Conservation (phyloP, 2,797 vertebrate genomes). For the Danio tinwini region DNA sequence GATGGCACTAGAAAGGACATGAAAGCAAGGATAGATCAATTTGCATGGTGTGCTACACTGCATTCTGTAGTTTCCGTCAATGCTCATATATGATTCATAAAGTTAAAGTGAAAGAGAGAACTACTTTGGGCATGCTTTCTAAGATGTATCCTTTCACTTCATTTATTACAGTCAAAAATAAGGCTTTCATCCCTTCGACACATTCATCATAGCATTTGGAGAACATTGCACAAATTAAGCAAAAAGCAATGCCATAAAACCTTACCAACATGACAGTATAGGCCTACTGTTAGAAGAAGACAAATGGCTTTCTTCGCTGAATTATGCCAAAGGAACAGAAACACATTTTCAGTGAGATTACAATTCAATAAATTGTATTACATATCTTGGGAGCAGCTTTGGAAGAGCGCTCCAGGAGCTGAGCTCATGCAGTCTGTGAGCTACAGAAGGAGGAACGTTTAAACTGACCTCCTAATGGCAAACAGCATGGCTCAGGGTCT, state of each 20-base stretch:
- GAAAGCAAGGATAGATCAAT: neutral
- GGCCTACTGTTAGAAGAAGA: neutral
- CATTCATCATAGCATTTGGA: neutral
- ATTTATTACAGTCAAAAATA: conserved; percentile 11
- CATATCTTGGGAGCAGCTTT: neutral
- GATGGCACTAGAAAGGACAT: neutral
- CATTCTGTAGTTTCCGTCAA: neutral
- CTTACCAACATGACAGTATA: neutral
- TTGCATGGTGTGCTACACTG: neutral
- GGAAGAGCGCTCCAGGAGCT: neutral
- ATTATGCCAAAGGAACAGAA: neutral
- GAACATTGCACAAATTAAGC: neutral
- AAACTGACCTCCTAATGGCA: conserved; percentile 9
- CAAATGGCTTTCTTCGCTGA: neutral
- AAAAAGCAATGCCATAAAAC: neutral
- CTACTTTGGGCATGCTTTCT: conserved; percentile 32
- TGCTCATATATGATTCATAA: conserved; percentile 28
- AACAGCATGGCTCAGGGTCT: neutral
- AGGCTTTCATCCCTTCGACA: neutral
- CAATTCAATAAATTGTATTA: conserved; percentile 29
- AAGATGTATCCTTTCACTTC: conserved; percentile 27
- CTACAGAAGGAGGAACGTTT: conserved; percentile 11
- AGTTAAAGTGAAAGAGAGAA: conserved; percentile 36
- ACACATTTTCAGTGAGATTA: conserved; percentile 1
- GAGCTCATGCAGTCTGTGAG: conserved; percentile 1